These are phyloP conservation scores for Brachionus rotundiformis DNA, from an alignment of 1,140 invertebrate species.

Conservation along the genomic window DNA sequence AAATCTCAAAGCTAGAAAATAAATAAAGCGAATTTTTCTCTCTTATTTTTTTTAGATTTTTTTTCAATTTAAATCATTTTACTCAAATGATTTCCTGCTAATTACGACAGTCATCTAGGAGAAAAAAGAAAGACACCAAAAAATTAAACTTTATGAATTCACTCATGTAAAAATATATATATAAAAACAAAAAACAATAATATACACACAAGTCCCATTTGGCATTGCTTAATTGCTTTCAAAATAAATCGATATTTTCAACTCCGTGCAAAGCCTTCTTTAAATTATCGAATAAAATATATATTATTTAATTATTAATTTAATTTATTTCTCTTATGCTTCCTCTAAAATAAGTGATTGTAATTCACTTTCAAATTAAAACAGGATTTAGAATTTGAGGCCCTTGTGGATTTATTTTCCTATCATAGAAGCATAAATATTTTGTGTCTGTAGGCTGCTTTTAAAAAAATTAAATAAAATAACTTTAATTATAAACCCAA, in stretches of 20 bases:
- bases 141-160: constrained; percentile 30
- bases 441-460: not conserved
- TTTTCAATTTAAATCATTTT: constrained; percentile 16
- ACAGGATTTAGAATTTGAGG: not conserved
- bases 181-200: not conserved
- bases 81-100: constrained; percentile 40
- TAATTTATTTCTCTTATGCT: constrained; percentile 25
- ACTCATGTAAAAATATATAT: not conserved
- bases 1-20: not conserved
- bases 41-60: too few relatives aligned
- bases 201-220: not conserved
- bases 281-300: constrained; percentile 24
- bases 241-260: constrained; percentile 37
- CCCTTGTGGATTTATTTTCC: not conserved
- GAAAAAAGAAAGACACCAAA: not conserved
- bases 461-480: not conserved
- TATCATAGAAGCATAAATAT: not conserved
- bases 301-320: constrained; percentile 35
- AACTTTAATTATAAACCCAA: not conserved
- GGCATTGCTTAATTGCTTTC: not conserved
- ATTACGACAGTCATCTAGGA: not conserved
- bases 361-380: not conserved
- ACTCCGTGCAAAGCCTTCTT: not conserved
- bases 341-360: constrained; percentile 22
- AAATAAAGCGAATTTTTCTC: not conserved